Evolutionary conservation across 2,888 invertebrate species (phyloP).

Genomic region (Sinodicranocentrus sp.): DNA sequence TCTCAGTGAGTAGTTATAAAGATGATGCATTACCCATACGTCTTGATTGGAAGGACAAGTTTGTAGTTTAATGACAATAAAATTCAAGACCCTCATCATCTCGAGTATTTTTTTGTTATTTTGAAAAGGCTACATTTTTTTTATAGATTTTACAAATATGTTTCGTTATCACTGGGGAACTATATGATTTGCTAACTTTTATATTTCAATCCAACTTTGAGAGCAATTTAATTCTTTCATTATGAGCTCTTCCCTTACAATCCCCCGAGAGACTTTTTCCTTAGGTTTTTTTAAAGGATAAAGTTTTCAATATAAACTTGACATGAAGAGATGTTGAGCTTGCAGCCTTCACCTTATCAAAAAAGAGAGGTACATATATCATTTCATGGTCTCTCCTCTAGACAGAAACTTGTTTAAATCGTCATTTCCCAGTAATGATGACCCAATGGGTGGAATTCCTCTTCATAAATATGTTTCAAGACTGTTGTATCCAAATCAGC

Average conservation of each 20-base stretch:
- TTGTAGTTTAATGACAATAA: conserved; percentile 48
- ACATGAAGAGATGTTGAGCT: conserved; percentile 4
- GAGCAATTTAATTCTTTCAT: too few species aligned
- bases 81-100: conserved; percentile 3
- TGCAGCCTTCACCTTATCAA: not conserved
- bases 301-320: not conserved
- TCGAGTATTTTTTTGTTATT: too few species aligned
- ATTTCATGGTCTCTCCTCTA: conserved; percentile 3
- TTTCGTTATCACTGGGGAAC: too few species aligned
- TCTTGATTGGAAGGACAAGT: conserved; percentile 51
- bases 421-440: not conserved
- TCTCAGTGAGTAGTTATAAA: conserved; percentile 15
- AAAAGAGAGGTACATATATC: not conserved
- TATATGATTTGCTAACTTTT: too few species aligned
- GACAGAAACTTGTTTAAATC: not conserved
- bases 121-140: too few species aligned
- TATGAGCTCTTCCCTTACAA: too few species aligned
- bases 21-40: conserved; percentile 35
- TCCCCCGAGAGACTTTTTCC: too few species aligned
- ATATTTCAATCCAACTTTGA: too few species aligned
- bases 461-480: conserved; percentile 1
- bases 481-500: not conserved
- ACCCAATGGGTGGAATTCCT: too few species aligned
- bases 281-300: not conserved
- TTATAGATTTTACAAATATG: too few species aligned